Evolutionary conservation across 1,140 invertebrate genomes (phyloP), one percentile per base, ranked within the genome.

Genomic region (Drosophila arizonae): DNA sequence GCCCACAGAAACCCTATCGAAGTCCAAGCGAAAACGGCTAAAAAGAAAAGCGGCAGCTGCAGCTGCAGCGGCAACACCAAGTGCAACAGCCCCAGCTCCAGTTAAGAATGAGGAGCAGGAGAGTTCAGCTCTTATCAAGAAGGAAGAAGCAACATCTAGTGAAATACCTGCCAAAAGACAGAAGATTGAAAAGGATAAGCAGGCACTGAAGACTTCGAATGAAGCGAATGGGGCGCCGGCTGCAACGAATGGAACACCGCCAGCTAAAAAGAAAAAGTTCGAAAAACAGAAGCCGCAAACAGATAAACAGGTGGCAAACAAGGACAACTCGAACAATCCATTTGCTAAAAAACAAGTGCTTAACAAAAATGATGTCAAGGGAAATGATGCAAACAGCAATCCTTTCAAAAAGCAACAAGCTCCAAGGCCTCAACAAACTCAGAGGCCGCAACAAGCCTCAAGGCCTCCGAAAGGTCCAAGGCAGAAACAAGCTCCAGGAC

Each of bases 21-120:
- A 90, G 48, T 87, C 81, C 0, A 90, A 90, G 28, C 64, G 75
- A 28, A 88, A 84, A 43, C 74, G 87, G 3, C 58, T 90, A 13
- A 88, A 87, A 26, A 72, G 82, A 0, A 90, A 90, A 15, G 88
- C 82, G n/a, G 81, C 81, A 5, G 75, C 77, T 13, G 61, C 63
- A 5, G 66, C 77, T 10, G 61, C 63, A 5, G 66, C 69, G 6
- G 33, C 63, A 28, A 54, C 24, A 8, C 36, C 36, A 11, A 46
- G 13, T 5, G 30, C 56, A 46, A 1, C 61, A 46, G 4, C n/a
- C 2, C 8, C 33, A 17, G 15, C 21, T 28, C 36, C 10, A 36
- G 28, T 58, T 2, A 8, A 8, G 57, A 41, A 10, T 43, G 48
- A 63, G 3, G 43, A 48, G 9, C 36, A 45, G 1, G 60, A 63